These are phyloP conservation scores for Sitobion miscanthi DNA, from an alignment of 1,140 invertebrate genomes.

Conservation along the genomic window DNA sequence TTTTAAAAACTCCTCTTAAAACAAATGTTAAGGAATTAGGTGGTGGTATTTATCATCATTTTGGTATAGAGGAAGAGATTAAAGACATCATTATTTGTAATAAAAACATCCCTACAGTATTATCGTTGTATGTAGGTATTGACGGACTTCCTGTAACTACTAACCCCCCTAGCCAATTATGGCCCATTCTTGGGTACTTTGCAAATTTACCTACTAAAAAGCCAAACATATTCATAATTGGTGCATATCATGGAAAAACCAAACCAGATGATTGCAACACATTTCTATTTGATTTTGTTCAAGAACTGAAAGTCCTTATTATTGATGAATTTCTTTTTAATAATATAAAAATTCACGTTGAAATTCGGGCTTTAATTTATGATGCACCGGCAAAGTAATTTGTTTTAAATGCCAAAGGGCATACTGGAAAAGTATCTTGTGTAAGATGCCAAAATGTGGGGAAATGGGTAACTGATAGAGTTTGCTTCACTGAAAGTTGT, in stretches of 20 bases:
- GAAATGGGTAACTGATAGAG: background rate
- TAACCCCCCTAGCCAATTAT: slow-evolving; percentile 14
- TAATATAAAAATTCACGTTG: background rate
- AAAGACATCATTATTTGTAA: too few species aligned
- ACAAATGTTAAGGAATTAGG: too few species aligned
- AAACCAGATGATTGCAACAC: background rate
- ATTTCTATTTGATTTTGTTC: background rate
- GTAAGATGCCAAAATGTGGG: background rate
- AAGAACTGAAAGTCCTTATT: background rate
- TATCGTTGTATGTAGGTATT: background rate
- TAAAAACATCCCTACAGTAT: background rate
- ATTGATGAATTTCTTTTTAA: background rate
- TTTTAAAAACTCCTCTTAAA: too few species aligned
- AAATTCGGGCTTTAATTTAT: background rate
- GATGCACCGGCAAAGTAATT: slow-evolving; percentile 1
- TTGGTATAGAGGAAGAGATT: too few species aligned
- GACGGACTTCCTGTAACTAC: background rate
- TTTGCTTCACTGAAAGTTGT: background rate
- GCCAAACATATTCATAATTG: background rate
- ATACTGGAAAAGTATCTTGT: slow-evolving; percentile 9
- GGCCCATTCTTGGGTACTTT: slow-evolving; percentile 28
- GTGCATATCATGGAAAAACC: background rate
- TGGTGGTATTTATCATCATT: too few species aligned
- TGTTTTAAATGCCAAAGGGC: background rate
- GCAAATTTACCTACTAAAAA: background rate